Evolutionary conservation across 1,140 invertebrate species (phyloP), one percentile per base, ranked within the genome.

Genomic region (Diorhabda elongata): DNA sequence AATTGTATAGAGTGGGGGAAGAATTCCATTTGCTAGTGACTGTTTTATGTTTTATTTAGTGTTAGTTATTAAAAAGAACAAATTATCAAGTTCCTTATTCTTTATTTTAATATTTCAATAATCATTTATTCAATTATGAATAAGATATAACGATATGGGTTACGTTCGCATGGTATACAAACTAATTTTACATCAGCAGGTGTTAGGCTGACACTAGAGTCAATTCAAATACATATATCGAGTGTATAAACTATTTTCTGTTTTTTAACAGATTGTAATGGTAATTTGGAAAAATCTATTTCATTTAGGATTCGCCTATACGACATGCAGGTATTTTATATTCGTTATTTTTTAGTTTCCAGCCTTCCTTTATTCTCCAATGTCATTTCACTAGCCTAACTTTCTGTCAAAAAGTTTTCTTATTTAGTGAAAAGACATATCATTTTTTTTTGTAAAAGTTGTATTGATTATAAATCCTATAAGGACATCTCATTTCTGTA

Each of bases 241-340:
- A 8, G 47, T 75, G 69, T 65, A 61, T 65, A n/a, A 42, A 64
- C 68, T 41, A 42, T 67, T 62, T n/a, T 63, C 44, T 58, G 69
- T 64, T 63, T 65, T 59, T 69, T 42, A 77, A 74, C 61, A 76
- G 71, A 75, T 78, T 81, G 80, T 81, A 76, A 81, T 81, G 80
- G 73, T 76, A 80, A 77, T 76, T 75, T 74, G 76, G 70, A 68
- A 59, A 74, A 71, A 70, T 74, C 69, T 64, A 63, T 70, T 52
- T 64, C 66, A 76, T 73, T 75, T 73, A 68, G 58, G 72, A 74
- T 68, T 76, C 69, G 78, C 70, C 67, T 74, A 76, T 73, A 78
- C 80, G 80, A 78, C 74, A 81, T 81, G 80, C 80, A 81, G 80
- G 80, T 81, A 80, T 75, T 66, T 70, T 66, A 72, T 72, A 70